Conservation (phyloP, 2,888 invertebrate species). For the Diarsia brunnea region DNA sequence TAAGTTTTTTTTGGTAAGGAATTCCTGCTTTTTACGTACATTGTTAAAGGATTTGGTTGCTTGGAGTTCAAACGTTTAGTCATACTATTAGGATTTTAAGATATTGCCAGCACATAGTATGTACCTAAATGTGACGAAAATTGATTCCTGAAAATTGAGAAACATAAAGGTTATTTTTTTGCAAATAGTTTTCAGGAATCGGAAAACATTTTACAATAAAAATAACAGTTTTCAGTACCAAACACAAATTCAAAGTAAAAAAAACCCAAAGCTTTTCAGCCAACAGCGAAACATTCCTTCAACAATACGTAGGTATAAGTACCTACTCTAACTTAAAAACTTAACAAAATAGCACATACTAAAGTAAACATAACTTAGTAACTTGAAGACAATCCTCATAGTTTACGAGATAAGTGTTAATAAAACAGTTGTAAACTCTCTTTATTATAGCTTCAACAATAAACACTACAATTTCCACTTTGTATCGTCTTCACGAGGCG, state of each 20-base stretch:
- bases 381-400: slow-evolving; percentile 66
- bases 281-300: not conserved
- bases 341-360: slow-evolving; percentile 56
- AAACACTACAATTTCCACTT: slow-evolving; percentile 76
- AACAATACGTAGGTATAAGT: not conserved
- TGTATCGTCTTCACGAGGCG: slow-evolving; percentile 60
- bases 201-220: not conserved
- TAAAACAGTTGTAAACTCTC: slow-evolving; percentile 77
- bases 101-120: not conserved
- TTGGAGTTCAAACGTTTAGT: not conserved
- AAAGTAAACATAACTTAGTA: slow-evolving; percentile 55
- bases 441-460: slow-evolving; percentile 76
- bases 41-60: slow-evolving; percentile 9
- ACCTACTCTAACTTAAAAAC: slow-evolving; percentile 14
- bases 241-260: not conserved
- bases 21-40: slow-evolving; percentile 36
- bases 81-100: not conserved
- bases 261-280: not conserved
- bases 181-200: no score
- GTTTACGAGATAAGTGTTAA: slow-evolving; percentile 74
- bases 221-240: not conserved
- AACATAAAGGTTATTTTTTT: not conserved
- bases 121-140: not conserved
- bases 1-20: slow-evolving; percentile 35
- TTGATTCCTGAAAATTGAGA: not conserved